Conservation (phyloP, 2,888 invertebrate species). For the Serrognathus titanus region DNA sequence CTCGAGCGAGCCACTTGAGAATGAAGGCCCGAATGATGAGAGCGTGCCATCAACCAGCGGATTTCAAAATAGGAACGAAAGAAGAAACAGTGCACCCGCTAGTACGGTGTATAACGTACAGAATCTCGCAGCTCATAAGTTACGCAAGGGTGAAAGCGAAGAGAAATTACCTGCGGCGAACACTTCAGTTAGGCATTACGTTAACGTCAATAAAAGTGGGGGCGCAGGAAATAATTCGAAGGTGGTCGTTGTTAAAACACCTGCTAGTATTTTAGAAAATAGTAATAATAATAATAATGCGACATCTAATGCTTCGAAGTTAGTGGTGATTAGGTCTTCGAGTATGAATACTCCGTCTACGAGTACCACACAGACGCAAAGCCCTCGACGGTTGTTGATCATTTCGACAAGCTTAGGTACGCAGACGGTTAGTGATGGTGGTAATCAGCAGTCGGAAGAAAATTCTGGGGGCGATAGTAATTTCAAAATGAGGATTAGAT, state of each 20-base stretch:
- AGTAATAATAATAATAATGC: neutral
- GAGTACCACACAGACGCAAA: slow-evolving; percentile 24
- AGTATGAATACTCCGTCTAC: slow-evolving; percentile 18
- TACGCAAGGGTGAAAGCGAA: slow-evolving; percentile 26
- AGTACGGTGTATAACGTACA: slow-evolving; percentile 18
- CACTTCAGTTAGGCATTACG: too few species aligned
- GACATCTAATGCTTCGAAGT: neutral
- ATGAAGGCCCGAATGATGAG: neutral
- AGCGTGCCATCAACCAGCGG: neutral
- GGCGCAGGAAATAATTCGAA: neutral
- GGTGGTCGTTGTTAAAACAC: neutral
- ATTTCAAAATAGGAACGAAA: neutral
- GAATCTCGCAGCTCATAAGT: slow-evolving; percentile 35
- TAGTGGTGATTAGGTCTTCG: slow-evolving; percentile 3
- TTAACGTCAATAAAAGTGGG: neutral
- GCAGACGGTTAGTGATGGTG: neutral
- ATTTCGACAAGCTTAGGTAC: slow-evolving; percentile 6
- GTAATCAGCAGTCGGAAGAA: neutral
- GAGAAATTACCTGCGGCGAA: neutral
- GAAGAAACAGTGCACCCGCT: slow-evolving; percentile 10
- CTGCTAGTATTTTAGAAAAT: too few species aligned
- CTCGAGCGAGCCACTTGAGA: neutral
- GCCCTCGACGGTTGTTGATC: slow-evolving; percentile 15
- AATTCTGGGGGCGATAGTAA: neutral
- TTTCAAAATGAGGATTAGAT: slow-evolving; percentile 26